phyloP scores from a whole-genome alignment of 2,888 invertebrate species.

The Periphyllus acericola region DNA sequence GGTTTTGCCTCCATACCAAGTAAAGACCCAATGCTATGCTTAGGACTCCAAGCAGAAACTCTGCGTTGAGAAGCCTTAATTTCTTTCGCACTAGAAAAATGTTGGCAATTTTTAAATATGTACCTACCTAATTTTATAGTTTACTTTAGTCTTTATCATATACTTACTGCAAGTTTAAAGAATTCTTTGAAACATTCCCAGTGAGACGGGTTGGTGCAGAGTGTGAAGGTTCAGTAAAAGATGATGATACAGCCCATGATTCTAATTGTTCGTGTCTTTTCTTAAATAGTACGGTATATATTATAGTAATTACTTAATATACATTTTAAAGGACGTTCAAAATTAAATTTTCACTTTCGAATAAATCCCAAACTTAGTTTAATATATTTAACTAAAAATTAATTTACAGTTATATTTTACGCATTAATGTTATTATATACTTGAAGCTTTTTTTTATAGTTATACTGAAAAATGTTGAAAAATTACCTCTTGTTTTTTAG shows the following conservation, averaged over 20 bases:
- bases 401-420: no score
- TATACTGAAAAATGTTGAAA: not conserved
- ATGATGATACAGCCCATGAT: constrained; percentile 13
- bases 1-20: constrained; percentile 87
- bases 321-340: no score
- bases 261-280: constrained; percentile 12
- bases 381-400: not conserved
- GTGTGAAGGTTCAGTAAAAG: constrained; percentile 51
- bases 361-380: not conserved
- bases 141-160: not conserved
- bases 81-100: constrained; percentile 62
- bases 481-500: constrained; percentile 26
- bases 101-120: not conserved
- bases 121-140: no score
- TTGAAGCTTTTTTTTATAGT: no score
- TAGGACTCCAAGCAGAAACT: constrained; percentile 83
- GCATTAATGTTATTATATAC: no score
- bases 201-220: constrained; percentile 36
- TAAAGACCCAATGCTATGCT: constrained; percentile 86
- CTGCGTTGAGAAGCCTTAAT: constrained; percentile 62
- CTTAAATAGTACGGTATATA: not conserved
- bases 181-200: constrained; percentile 36
- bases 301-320: not conserved
- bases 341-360: not conserved
- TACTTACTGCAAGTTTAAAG: constrained; percentile 24